Conservation (phyloP, 2,113 vertebrate genomes). For the Oncorhynchus nerka region DNA sequence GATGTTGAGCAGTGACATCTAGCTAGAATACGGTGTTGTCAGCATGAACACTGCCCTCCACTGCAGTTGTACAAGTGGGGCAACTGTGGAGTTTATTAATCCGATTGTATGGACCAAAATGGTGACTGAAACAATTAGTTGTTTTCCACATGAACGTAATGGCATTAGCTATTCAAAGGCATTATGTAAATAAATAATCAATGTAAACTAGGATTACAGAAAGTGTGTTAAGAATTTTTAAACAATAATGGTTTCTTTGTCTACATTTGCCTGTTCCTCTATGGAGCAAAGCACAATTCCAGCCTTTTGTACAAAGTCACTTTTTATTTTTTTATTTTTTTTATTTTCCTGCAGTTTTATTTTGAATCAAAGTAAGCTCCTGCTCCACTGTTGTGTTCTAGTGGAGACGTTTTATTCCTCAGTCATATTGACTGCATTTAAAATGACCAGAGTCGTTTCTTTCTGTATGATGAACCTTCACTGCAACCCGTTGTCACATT, state of each 20-base stretch:
- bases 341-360: slow-evolving; percentile 24
- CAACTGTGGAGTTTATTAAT: slow-evolving; percentile 15
- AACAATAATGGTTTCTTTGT: neutral
- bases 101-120: slow-evolving; percentile 56
- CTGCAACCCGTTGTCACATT: slow-evolving; percentile 39
- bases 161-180: slow-evolving; percentile 38
- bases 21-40: slow-evolving; percentile 11
- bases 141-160: slow-evolving; percentile 29
- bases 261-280: neutral
- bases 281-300: slow-evolving; percentile 32
- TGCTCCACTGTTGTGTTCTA: slow-evolving; percentile 41
- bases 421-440: slow-evolving; percentile 78
- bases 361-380: slow-evolving; percentile 29
- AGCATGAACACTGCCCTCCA: slow-evolving; percentile 6
- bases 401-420: slow-evolving; percentile 47
- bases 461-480: slow-evolving; percentile 48
- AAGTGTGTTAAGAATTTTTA: neutral
- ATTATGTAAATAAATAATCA: slow-evolving; percentile 44
- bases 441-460: slow-evolving; percentile 2
- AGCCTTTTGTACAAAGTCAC: slow-evolving; percentile 41
- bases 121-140: slow-evolving; percentile 23
- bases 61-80: slow-evolving; percentile 25
- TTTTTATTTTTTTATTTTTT: neutral
- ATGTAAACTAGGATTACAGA: slow-evolving; percentile 35
- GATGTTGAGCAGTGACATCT: slow-evolving; percentile 19